phyloP scores from a whole-genome alignment of 92 coral and sea anemone genomes.

The Parazoanthus swiftii region DNA sequence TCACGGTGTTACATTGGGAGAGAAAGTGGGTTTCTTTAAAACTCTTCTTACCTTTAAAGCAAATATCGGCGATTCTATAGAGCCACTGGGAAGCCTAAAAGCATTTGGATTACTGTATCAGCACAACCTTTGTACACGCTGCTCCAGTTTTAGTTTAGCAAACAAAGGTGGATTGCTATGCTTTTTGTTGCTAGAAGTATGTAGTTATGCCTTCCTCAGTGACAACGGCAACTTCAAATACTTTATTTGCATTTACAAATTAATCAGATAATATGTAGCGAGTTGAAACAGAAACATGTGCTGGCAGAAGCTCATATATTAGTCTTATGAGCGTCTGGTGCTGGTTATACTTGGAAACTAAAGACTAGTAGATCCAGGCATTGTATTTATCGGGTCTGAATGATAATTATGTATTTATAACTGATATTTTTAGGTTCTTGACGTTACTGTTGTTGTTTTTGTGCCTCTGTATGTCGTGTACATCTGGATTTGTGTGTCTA shows the following conservation, averaged over 20 bases:
- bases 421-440: no score
- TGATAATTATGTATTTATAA: no score
- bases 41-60: not conserved
- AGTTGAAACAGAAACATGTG: no score
- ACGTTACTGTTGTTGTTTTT: not conserved
- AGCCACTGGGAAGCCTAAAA: slow-evolving; percentile 17
- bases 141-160: not conserved
- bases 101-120: not conserved
- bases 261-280: no score
- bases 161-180: not conserved
- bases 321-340: no score
- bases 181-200: no score
- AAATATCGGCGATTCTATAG: not conserved
- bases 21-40: not conserved
- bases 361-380: no score
- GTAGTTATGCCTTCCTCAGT: no score
- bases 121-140: not conserved
- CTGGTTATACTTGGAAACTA: no score
- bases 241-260: no score
- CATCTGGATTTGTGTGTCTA: not conserved
- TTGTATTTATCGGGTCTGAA: no score
- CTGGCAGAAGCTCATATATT: not conserved
- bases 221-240: no score
- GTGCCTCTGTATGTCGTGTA: not conserved
- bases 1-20: not conserved